phyloP scores from a whole-genome alignment of 1,140 invertebrate genomes.

The Drosophila obscura region DNA sequence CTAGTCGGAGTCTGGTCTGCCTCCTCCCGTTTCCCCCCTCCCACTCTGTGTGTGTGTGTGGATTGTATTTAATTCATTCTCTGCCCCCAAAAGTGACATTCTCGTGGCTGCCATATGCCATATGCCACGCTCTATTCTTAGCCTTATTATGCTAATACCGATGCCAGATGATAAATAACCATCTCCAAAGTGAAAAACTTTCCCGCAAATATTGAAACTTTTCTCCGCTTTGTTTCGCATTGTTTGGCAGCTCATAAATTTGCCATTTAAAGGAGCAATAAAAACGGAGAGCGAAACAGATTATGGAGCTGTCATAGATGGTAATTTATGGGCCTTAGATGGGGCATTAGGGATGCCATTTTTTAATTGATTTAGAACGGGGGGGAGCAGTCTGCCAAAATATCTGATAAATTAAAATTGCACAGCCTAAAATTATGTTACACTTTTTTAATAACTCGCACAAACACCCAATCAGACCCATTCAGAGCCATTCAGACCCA shows the following conservation, averaged over 20 bases:
- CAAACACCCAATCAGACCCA: constrained; percentile 8
- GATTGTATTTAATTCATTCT: constrained; percentile 74
- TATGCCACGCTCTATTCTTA: constrained; percentile 46
- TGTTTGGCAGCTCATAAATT: constrained; percentile 34
- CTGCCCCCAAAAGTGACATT: constrained; percentile 34
- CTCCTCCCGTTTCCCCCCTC: background rate
- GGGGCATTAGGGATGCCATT: constrained; percentile 19
- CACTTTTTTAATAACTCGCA: constrained; percentile 38
- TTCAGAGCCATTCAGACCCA: background rate
- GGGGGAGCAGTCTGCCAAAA: background rate
- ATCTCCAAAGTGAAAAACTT: constrained; percentile 48
- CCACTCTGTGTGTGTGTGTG: constrained; percentile 30
- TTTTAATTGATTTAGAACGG: constrained; percentile 46
- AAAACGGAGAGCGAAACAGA: constrained; percentile 45
- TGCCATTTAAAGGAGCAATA: constrained; percentile 40
- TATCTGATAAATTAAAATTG: background rate
- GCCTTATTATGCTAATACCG: constrained; percentile 53
- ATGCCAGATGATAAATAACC: constrained; percentile 66
- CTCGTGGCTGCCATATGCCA: constrained; percentile 34
- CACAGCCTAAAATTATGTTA: constrained; percentile 70
- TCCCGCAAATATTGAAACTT: constrained; percentile 40
- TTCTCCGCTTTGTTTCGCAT: constrained; percentile 7
- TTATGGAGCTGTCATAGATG: constrained; percentile 43
- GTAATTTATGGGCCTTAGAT: constrained; percentile 36
- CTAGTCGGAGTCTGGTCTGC: background rate